Evolutionary conservation across 2,888 invertebrate species (phyloP), one percentile per base, ranked within the genome.

Genomic region (Sepiola atlantica): DNA sequence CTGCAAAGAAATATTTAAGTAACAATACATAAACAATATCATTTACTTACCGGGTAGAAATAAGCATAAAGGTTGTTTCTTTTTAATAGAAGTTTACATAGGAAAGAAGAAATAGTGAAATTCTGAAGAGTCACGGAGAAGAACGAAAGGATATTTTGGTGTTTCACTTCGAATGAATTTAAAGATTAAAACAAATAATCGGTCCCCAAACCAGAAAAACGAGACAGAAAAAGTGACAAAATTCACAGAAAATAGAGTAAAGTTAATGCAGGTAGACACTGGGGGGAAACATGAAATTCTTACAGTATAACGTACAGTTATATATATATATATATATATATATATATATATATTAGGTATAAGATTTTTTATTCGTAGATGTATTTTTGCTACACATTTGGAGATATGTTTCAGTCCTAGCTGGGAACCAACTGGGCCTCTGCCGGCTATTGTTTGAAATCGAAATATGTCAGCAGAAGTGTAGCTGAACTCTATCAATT

Each of bases 301-400:
- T 45, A 45, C 45, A 45, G 8, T 45, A 45, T 4, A 28, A 77
- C n/a, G 2, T 10, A n/a, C n/a, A n/a, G n/a, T n/a, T n/a, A 77
- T 77, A 77, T 77, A 77, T 77, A 77, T 77, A 77, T 77, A 77
- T 77, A 77, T 77, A 77, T 77, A 77, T 77, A 77, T 77, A 77
- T 77, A 77, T 45, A 45, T 45, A 45, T 45, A 45, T 45, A 45
- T 45, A 8, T 45, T 45, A 45, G 45, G 45, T 8, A 45, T 45
- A 45, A 45, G 4, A 45, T 8, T 4, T 45, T 45, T 45, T 45
- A 45, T 45, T 45, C 45, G 45, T 45, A 45, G 4, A 45, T 4
- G 8, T 45, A 45, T 45, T 45, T 45, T 45, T 8, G 45, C 45
- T 45, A 45, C 45, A 8, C 45, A 45, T 45, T 45, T 45, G 45